Percentiles rank a stretch among this genome's conserved stretches.
Conservation (phyloP, 2,113 vertebrate genomes). For the Aix galericulata region DNA sequence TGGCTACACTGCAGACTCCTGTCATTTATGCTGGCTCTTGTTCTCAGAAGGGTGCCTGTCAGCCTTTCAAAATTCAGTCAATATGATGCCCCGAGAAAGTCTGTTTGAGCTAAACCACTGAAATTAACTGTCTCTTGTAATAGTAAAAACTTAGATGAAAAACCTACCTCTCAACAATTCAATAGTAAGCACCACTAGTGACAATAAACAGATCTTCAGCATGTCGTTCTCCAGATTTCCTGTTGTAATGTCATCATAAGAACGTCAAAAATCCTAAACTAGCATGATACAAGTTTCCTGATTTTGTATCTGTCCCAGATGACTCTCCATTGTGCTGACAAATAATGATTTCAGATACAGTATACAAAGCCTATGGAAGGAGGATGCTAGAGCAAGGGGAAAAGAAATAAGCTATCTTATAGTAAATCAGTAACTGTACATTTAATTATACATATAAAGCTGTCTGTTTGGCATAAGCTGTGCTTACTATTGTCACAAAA, state of each 20-base stretch:
- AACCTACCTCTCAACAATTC: not conserved
- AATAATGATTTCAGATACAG: not conserved
- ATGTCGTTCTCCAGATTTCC: not conserved
- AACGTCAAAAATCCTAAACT: not conserved
- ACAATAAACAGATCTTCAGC: not conserved
- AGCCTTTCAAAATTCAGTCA: not conserved
- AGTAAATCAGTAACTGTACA: not conserved
- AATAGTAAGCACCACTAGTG: not conserved
- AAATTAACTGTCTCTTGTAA: not conserved
- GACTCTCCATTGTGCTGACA: not conserved
- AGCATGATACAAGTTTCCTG: not conserved
- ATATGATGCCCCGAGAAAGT: not conserved
- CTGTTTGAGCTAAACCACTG: not conserved
- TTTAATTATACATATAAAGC: not conserved
- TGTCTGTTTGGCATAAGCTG: not conserved
- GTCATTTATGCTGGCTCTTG: not conserved
- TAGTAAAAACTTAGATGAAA: not conserved
- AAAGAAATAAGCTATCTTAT: not conserved
- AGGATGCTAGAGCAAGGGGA: not conserved
- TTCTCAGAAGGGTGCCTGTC: not conserved
- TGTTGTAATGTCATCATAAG: not conserved
- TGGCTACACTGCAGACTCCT: not conserved
- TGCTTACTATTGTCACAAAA: not conserved
- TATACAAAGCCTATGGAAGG: not conserved
- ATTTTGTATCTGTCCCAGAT: not conserved